Evolutionary conservation across 2,797 vertebrate genomes (phyloP), one percentile per base, ranked within the genome.

Genomic region (Rhincodon typus): DNA sequence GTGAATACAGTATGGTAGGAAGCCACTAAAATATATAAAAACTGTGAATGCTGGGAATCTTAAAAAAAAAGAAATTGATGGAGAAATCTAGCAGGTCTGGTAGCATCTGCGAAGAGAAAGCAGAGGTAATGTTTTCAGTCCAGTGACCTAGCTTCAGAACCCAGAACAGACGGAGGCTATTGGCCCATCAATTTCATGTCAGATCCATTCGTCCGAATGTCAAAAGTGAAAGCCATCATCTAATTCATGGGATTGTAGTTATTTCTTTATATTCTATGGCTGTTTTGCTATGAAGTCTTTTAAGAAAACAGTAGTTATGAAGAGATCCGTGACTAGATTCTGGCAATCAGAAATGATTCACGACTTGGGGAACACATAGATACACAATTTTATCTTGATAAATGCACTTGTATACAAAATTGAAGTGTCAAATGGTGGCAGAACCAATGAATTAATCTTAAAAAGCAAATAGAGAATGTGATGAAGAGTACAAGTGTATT

Each of bases 401-500:
- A 62, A 90, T 90, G 62, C 87, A 90, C 82, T 84, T 84, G 42
- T 84, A 46, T 25, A 84, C 79, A 84, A 84, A 84, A 84, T 25
- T 84, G 82, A 84, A 46, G 38, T 84, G 82, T 46, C 88, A 66
- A 91, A 19, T 91, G 88, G 53, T 91, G 34, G 88, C 88, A 62
- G 30, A 91, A 62, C 30, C 66, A 19, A 91, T 77, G 94, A 69
- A 74, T 74, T 38, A 46, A 95, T 95, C 42, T 95, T 94, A 94
- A 94, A 27, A 77, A 50, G 69, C 25, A 95, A 95, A 70, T 69
- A 74, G 12, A 95, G 8, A 57, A 72, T 95, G 94, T 95, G 42
- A 30, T 50, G 53, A 72, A 77, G 72, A 19, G 4, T 74, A 34
- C 46, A 95, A 57, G 72, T 53, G 50, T 2, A 50, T 95, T 50